Evolutionary conservation across 2,888 invertebrate species (phyloP).

Genomic region (Gonocerus acuteangulatus): DNA sequence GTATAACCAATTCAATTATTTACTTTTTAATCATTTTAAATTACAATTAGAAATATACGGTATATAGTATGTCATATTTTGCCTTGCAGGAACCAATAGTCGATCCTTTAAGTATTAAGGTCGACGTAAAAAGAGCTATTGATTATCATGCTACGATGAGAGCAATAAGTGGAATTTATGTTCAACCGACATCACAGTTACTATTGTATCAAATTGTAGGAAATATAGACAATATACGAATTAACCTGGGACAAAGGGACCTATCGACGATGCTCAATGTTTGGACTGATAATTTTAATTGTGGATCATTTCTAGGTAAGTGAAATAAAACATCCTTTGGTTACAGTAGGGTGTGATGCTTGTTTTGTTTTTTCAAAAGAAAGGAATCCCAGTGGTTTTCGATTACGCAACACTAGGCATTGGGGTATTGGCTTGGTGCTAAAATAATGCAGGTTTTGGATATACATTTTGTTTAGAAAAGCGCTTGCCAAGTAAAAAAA

Average conservation of each 20-base stretch:
- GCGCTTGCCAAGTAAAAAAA: too few relatives aligned
- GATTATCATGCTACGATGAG: conserved; percentile 41
- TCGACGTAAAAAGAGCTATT: conserved; percentile 62
- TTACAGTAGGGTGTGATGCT: background rate
- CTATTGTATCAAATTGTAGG: conserved; percentile 57
- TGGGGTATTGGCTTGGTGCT: too few relatives aligned
- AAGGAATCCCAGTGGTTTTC: too few relatives aligned
- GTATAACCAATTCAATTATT: too few relatives aligned
- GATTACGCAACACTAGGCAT: too few relatives aligned
- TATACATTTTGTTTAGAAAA: too few relatives aligned
- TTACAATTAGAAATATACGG: too few relatives aligned
- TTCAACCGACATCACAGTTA: conserved; percentile 40
- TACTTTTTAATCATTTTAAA: too few relatives aligned
- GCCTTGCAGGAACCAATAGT: conserved; percentile 63
- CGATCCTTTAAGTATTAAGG: conserved; percentile 62
- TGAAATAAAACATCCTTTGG: too few relatives aligned
- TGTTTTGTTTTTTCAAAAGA: too few relatives aligned
- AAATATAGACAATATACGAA: conserved; percentile 55
- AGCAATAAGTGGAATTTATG: conserved; percentile 31
- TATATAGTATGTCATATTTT: too few relatives aligned
- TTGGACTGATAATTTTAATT: conserved; percentile 61
- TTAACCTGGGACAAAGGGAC: conserved; percentile 69
- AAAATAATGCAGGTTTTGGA: too few relatives aligned
- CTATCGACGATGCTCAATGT: conserved; percentile 62
- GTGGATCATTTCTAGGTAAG: conserved; percentile 51